These are phyloP conservation scores for Wasmannia auropunctata DNA, from an alignment of 1,140 invertebrate species.

Conservation along the genomic window DNA sequence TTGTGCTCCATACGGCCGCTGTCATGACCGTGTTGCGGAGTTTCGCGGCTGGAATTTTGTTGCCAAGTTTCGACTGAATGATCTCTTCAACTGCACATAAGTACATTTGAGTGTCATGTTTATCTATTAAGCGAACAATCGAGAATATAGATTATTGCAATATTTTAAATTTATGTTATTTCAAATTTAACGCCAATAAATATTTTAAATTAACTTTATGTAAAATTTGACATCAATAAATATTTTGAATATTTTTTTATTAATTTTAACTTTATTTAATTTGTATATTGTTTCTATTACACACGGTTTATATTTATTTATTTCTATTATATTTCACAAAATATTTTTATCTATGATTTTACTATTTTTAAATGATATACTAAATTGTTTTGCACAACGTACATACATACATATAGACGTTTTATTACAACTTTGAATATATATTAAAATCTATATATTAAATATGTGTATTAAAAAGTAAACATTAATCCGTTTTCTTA, in stretches of 20 bases:
- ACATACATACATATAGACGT: too few relatives aligned
- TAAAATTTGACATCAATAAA: neutral
- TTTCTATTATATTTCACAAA: too few relatives aligned
- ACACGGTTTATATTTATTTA: neutral
- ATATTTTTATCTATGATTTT: neutral
- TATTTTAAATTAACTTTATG: neutral
- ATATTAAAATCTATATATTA: too few relatives aligned
- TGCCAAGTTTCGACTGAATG: conserved; percentile 1
- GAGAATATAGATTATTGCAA: neutral
- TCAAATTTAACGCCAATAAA: too few relatives aligned
- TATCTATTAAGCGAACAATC: neutral
- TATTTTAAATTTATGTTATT: too few relatives aligned
- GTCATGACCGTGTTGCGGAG: conserved; percentile 27
- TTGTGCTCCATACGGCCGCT: conserved; percentile 36
- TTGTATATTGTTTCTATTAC: neutral
- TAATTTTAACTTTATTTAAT: neutral
- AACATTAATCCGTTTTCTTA: neutral
- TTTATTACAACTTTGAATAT: too few relatives aligned
- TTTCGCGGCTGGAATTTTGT: conserved; percentile 20
- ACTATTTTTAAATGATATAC: neutral
- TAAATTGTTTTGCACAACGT: neutral
- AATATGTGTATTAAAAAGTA: too few relatives aligned
- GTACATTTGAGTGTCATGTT: neutral
- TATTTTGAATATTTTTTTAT: neutral
- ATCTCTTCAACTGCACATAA: neutral